These are phyloP conservation scores for Rhabdornis inornatus DNA, from an alignment of 2,113 vertebrate genomes.

Conservation along the genomic window DNA sequence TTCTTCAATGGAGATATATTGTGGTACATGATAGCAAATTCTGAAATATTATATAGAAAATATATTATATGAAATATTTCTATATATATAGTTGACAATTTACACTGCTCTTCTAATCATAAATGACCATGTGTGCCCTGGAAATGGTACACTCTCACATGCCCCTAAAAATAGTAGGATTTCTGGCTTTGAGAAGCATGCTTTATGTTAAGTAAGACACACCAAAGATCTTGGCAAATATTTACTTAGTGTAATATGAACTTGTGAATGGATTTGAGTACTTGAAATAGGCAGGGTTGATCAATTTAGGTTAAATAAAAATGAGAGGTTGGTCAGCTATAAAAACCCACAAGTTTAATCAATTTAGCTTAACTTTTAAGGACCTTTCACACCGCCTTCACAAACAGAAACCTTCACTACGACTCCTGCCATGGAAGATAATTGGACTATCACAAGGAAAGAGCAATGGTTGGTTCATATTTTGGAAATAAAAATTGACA, in stretches of 20 bases:
- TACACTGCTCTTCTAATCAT: background rate
- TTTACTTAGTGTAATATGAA: background rate
- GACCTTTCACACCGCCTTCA: background rate
- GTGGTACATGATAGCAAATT: background rate
- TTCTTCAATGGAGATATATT: background rate
- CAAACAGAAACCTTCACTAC: too few species aligned
- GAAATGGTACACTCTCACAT: accelerated
- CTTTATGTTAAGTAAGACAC: background rate
- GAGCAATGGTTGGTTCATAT: background rate
- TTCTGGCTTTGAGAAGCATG: background rate
- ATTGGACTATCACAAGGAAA: background rate
- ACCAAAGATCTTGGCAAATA: background rate
- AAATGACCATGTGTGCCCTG: background rate
- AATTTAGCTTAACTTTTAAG: background rate
- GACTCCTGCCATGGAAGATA: background rate
- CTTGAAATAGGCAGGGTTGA: background rate
- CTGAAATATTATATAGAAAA: background rate
- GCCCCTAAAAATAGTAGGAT: background rate
- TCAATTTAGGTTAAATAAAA: background rate
- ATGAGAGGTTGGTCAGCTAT: background rate
- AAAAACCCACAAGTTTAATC: background rate
- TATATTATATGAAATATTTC: background rate
- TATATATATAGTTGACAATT: background rate
- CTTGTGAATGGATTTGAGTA: background rate
- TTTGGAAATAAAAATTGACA: background rate